phyloP scores from a whole-genome alignment of 2,113 vertebrate genomes.

The Thalassoma bifasciatum region DNA sequence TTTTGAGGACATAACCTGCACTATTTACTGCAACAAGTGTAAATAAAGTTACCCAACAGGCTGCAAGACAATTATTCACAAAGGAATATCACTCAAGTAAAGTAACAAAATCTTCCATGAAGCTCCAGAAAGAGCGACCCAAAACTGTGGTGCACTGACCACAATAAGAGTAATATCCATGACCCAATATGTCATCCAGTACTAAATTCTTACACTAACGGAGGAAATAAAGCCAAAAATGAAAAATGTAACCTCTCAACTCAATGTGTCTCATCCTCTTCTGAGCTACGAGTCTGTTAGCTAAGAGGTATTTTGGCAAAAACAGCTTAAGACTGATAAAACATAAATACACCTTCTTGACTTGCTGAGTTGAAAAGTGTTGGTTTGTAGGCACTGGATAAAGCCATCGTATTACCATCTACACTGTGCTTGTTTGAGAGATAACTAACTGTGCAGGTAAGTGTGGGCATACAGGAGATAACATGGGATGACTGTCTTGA shows the following conservation, averaged over 20 bases:
- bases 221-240: not conserved
- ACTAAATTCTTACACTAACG: not conserved
- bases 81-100: not conserved
- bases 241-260: not conserved
- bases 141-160: not conserved
- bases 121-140: slow-evolving; percentile 9
- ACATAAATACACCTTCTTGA: slow-evolving; percentile 7
- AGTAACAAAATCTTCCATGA: not conserved
- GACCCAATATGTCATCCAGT: too few relatives aligned
- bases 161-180: too few relatives aligned
- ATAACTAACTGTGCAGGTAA: slow-evolving; percentile 13
- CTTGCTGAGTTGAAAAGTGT: slow-evolving; percentile 28
- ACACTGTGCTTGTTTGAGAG: slow-evolving; percentile 54
- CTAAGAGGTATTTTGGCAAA: slow-evolving; percentile 49
- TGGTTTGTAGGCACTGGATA: slow-evolving; percentile 65
- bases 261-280: slow-evolving; percentile 12
- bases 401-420: slow-evolving; percentile 21
- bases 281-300: slow-evolving; percentile 30
- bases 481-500: not conserved
- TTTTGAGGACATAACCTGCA: not conserved
- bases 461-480: not conserved
- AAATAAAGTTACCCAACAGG: too few relatives aligned
- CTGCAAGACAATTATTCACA: not conserved
- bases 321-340: not conserved
- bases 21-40: too few relatives aligned